A percentile compares a stretch with the other conserved stretches of the same genome.
Evolutionary conservation across 2,797 vertebrate genomes (phyloP).

Genomic region (Nasua narica): DNA sequence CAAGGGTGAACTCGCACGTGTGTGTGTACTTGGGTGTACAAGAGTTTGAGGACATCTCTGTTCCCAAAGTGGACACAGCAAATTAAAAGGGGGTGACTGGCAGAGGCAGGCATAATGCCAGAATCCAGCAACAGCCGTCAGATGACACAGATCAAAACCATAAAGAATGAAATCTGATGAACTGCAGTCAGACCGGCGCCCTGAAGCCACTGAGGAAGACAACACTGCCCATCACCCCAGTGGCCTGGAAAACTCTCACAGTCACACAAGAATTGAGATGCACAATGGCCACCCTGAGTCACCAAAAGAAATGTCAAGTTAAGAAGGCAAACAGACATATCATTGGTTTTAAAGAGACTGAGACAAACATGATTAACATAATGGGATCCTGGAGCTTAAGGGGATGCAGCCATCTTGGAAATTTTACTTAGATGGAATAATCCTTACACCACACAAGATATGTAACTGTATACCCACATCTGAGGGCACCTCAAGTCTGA

Average conservation of each 20-base stretch:
- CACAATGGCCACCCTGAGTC: neutral
- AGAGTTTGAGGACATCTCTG: neutral
- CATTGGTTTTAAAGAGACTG: neutral
- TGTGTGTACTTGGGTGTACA: neutral
- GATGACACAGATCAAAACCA: neutral
- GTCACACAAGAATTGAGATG: neutral
- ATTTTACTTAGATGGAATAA: conserved; percentile 12
- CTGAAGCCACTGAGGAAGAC: neutral
- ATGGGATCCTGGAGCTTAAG: neutral
- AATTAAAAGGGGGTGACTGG: neutral
- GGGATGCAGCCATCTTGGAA: neutral
- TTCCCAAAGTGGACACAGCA: conserved; percentile 31
- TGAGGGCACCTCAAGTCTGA: neutral
- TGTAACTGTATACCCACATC: neutral
- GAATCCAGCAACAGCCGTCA: conserved; percentile 1
- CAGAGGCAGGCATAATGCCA: neutral
- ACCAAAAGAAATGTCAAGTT: conserved; percentile 45
- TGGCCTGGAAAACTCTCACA: neutral
- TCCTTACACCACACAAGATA: neutral
- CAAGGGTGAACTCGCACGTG: neutral
- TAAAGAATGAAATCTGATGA: neutral
- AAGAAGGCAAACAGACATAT: conserved; percentile 7
- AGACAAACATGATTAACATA: conserved; percentile 7
- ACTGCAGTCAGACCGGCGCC: neutral
- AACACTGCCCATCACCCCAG: neutral